Evolutionary conservation across 2,888 invertebrate genomes (phyloP), one percentile per base, ranked within the genome.

Genomic region (Nymphalis polychloros): DNA sequence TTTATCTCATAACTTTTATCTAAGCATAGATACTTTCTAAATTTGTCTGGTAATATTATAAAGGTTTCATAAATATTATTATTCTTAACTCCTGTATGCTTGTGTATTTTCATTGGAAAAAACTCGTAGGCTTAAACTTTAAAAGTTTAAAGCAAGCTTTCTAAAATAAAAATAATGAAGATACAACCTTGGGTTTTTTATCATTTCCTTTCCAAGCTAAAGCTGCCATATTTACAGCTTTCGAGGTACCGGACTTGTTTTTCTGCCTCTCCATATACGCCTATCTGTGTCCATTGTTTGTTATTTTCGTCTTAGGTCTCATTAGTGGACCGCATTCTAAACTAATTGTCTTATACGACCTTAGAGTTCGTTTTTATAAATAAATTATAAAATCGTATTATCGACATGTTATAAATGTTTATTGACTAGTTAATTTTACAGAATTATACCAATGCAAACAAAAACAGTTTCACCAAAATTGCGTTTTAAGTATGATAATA

Each of bases 221-320:
- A 48, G 60, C 60, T 48, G 47, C 46, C 48, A 27, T 35, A 48
- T 60, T 60, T 46, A 60, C 47, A 60, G 48, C 60, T 60, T 60
- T 47, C 23, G 60, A 60, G 48, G 23, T 7, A 7, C 60, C 48
- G 47, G n/a, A 48, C 61, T 65, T 57, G 66, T 68, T 75, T 74
- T 71, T 73, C 68, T 70, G 68, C 23, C 35, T 19, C 35, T 13
- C 57, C 57, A 35, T 57, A 57, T 57, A 41, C 35, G 57, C 6
- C n/a, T 4, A 17, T 27, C 53, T 53, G 27, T 31, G n/a, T 53
- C 19, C 57, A 57, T 57, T 57, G 57, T 57, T 57, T 57, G 57
- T 57, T 41, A 41, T 57, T 57, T 41, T 57, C 41, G 35, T 57
- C 57, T 41, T 41, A 5, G 41, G 57, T 17, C 57, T 19, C 53